Percentiles rank a stretch among this genome's conserved stretches.
phyloP scores from a whole-genome alignment of 2,113 vertebrate genomes.

The Paratilapia polleni region DNA sequence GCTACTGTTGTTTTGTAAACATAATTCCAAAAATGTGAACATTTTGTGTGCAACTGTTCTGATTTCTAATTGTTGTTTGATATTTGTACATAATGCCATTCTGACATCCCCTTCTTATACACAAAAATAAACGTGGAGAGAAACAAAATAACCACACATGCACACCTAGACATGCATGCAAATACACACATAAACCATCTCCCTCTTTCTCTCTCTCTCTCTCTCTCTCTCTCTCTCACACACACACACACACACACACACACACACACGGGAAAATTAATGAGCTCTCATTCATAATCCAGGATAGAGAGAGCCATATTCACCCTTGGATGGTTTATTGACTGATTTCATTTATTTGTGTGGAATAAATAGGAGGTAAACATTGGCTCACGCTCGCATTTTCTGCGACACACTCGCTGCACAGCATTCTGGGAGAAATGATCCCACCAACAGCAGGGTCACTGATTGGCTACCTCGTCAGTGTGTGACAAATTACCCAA shows the following conservation, averaged over 20 bases:
- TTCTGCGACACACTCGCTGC: conserved; percentile 87
- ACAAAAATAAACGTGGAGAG: conserved; percentile 7
- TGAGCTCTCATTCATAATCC: conserved; percentile 82
- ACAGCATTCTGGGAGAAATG: conserved; percentile 87
- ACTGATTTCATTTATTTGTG: conserved; percentile 99
- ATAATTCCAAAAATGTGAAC: not conserved
- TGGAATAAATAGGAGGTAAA: conserved; percentile 95
- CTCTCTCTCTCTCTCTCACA: not conserved
- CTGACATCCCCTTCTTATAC: not conserved
- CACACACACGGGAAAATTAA: conserved; percentile 70
- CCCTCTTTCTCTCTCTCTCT: too few relatives aligned
- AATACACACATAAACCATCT: not conserved
- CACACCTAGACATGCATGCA: conserved; percentile 7
- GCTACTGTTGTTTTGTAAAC: not conserved
- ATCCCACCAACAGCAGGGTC: conserved; percentile 91
- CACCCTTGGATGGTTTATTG: conserved; percentile 98
- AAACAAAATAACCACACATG: conserved; percentile 2
- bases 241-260: conserved; percentile 21
- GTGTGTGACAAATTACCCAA: conserved; percentile 99
- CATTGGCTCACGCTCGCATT: conserved; percentile 90
- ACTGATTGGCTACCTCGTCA: conserved; percentile 94
- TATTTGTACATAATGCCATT: not conserved
- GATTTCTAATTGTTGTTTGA: not conserved
- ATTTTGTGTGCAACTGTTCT: not conserved
- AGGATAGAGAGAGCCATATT: conserved; percentile 92